Percentiles rank a stretch among this genome's conserved stretches.
These are phyloP conservation scores for Julus scanicus DNA, from an alignment of 2,888 invertebrate species.

Conservation along the genomic window DNA sequence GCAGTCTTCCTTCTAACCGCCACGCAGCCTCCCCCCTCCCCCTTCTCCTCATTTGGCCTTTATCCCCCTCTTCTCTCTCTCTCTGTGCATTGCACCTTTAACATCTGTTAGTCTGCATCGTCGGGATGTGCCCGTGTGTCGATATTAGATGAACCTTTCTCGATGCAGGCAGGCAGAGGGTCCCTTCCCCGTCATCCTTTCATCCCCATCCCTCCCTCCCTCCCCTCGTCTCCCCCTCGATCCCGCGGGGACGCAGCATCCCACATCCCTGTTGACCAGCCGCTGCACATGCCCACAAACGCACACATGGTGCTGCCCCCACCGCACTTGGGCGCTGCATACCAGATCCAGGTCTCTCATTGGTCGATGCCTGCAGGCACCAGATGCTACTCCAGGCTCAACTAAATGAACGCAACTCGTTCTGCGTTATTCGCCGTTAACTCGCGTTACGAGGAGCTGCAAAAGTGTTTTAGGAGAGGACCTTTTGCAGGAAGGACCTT, in stretches of 20 bases:
- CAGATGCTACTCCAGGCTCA: background rate
- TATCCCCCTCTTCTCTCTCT: background rate
- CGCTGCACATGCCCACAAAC: conserved; percentile 49
- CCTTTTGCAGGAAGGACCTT: background rate
- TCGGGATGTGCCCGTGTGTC: conserved; percentile 9
- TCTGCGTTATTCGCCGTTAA: background rate
- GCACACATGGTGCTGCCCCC: conserved; percentile 31
- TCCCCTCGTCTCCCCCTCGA: background rate
- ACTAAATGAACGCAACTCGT: background rate
- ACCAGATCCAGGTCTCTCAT: background rate
- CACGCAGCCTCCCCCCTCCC: background rate
- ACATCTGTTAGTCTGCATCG: conserved; percentile 48
- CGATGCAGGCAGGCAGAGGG: background rate
- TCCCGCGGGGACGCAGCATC: conserved; percentile 38
- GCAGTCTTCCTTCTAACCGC: background rate
- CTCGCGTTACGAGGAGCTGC: background rate
- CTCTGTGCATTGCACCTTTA: conserved; percentile 38
- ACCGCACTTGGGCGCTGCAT: conserved; percentile 19
- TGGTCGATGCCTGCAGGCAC: conserved; percentile 13
- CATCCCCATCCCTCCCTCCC: background rate
- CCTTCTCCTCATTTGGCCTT: background rate
- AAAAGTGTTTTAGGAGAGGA: background rate
- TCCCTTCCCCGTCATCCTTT: conserved; percentile 10
- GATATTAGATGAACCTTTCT: conserved; percentile 50
- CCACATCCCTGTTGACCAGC: conserved; percentile 40